phyloP scores from a whole-genome alignment of 2,888 invertebrate genomes.

The Nomada goodeniana region DNA sequence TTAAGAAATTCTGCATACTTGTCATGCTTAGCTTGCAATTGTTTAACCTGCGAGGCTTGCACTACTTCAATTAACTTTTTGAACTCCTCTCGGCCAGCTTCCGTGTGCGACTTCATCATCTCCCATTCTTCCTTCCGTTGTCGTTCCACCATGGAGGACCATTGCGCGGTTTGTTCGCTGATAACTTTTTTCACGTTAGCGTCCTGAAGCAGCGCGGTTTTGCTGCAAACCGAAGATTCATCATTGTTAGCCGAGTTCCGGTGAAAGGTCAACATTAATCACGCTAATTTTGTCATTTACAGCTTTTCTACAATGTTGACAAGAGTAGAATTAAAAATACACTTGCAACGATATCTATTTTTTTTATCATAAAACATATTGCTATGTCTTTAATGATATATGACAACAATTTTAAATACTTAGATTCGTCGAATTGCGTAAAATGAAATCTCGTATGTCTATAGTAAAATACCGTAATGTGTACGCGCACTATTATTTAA shows the following conservation, averaged over 20 bases:
- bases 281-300: constrained; percentile 9
- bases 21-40: constrained; percentile 86
- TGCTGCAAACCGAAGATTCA: constrained; percentile 73
- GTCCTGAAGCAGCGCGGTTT: constrained; percentile 81
- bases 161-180: constrained; percentile 87
- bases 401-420: too few relatives aligned
- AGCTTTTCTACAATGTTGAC: too few relatives aligned
- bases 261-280: background rate
- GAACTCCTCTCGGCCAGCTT: constrained; percentile 85
- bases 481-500: too few relatives aligned
- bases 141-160: constrained; percentile 87
- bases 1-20: constrained; percentile 82
- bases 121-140: constrained; percentile 87
- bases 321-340: too few relatives aligned
- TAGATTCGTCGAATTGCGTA: too few relatives aligned
- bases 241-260: background rate
- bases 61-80: constrained; percentile 85
- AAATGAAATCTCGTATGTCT: too few relatives aligned
- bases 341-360: too few relatives aligned
- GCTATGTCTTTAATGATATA: too few relatives aligned
- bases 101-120: constrained; percentile 86
- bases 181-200: constrained; percentile 85
- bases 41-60: constrained; percentile 86
- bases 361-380: too few relatives aligned
- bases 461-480: too few relatives aligned